phyloP scores from a whole-genome alignment of 2,113 vertebrate species.

The Tringa solitaria region DNA sequence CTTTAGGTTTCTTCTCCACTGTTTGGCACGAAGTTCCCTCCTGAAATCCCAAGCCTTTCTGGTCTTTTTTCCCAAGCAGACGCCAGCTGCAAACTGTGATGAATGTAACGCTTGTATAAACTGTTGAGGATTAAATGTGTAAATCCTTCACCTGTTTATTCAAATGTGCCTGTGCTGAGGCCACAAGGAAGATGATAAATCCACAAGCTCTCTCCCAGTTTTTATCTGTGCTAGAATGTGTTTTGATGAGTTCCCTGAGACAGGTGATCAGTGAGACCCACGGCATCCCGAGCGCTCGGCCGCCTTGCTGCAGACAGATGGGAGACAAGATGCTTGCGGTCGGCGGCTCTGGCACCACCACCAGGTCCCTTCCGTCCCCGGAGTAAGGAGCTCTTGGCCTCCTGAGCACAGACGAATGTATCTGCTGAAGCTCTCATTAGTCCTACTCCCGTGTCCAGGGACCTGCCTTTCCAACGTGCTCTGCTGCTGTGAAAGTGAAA shows the following conservation, averaged over 20 bases:
- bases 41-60: background rate
- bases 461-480: background rate
- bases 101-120: background rate
- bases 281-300: background rate
- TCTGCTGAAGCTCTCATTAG: background rate
- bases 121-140: background rate
- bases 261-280: background rate
- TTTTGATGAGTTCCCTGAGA: background rate
- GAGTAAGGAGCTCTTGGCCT: background rate
- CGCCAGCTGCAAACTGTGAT: background rate
- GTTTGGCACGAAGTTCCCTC: background rate
- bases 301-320: background rate
- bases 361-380: background rate
- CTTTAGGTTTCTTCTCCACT: background rate
- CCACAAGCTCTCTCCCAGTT: background rate
- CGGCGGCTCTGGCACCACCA: background rate
- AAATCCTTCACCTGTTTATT: conserved; percentile 29
- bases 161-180: background rate
- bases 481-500: background rate
- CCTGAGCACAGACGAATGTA: background rate
- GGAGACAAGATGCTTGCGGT: background rate
- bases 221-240: background rate
- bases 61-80: background rate
- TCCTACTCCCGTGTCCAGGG: background rate
- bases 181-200: background rate